Evolutionary conservation across 2,888 invertebrate species (phyloP).

Genomic region (Masnerella sp.): DNA sequence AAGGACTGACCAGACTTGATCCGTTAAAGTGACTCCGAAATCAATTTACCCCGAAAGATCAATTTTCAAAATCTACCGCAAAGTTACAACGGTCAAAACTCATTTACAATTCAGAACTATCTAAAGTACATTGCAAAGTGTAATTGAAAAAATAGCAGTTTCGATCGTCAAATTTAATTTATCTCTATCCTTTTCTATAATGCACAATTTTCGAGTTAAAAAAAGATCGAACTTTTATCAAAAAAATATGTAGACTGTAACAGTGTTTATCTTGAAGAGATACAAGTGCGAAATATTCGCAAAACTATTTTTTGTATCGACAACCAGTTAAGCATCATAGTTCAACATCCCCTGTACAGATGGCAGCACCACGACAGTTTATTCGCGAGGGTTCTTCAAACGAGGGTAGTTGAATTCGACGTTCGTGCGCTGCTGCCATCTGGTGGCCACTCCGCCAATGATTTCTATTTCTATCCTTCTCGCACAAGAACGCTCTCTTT

Average conservation of each 20-base stretch:
- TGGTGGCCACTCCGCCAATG: conserved; percentile 27
- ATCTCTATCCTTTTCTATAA: too few species aligned
- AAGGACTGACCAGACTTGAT: conserved; percentile 50
- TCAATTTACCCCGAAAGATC: conserved; percentile 25
- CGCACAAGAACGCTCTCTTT: conserved; percentile 11
- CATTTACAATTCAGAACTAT: not conserved
- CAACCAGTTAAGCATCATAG: not conserved
- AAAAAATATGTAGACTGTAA: too few species aligned
- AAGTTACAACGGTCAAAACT: not conserved
- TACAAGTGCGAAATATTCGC: too few species aligned
- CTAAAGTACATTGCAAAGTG: too few species aligned
- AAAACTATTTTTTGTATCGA: conserved; percentile 29
- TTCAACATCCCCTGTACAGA: conserved; percentile 33
- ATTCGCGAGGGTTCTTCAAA: not conserved
- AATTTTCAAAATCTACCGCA: conserved; percentile 26
- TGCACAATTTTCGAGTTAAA: too few species aligned
- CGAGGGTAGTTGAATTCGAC: conserved; percentile 17
- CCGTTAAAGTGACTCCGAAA: conserved; percentile 15
- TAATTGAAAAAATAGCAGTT: not conserved
- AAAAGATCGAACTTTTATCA: too few species aligned
- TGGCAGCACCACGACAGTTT: conserved; percentile 34
- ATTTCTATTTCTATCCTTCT: conserved; percentile 11
- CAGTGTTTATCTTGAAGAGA: too few species aligned
- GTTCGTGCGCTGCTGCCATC: conserved; percentile 69
- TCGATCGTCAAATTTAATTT: too few species aligned